phyloP scores from a whole-genome alignment of 2,888 invertebrate species.

The Cyrtodaria siliqua region DNA sequence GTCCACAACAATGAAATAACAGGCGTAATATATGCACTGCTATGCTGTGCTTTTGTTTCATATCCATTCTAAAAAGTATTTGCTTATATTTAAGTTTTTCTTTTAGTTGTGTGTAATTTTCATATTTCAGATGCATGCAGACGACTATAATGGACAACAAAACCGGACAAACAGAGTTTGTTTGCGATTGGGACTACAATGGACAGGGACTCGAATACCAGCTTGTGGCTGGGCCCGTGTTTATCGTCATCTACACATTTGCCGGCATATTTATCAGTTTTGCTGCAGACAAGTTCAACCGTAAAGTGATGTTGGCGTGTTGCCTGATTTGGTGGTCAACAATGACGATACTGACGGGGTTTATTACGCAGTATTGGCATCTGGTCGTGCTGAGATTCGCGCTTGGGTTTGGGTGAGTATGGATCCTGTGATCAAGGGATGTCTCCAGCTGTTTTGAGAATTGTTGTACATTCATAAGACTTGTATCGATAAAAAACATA shows the following conservation, averaged over 20 bases:
- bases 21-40: too few species aligned
- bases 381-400: conserved; percentile 94
- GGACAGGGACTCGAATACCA: conserved; percentile 97
- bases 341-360: conserved; percentile 94
- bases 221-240: conserved; percentile 96
- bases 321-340: conserved; percentile 93
- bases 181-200: conserved; percentile 97
- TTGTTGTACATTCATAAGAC: too few species aligned
- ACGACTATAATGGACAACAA: conserved; percentile 42
- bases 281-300: conserved; percentile 87
- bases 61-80: too few species aligned
- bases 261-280: conserved; percentile 94
- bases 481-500: too few species aligned
- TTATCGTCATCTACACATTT: conserved; percentile 96
- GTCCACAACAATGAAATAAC: too few species aligned
- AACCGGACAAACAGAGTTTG: conserved; percentile 88
- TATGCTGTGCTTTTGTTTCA: too few species aligned
- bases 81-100: too few species aligned
- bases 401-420: conserved; percentile 92
- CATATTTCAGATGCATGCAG: conserved; percentile 53
- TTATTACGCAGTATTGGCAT: conserved; percentile 95
- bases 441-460: too few species aligned
- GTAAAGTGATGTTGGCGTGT: conserved; percentile 89
- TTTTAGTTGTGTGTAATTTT: too few species aligned
- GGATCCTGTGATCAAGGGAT: too few species aligned